Base-by-base conservation (phyloP, 2,113 vertebrate species). In the Sander lucioperca region DNA sequence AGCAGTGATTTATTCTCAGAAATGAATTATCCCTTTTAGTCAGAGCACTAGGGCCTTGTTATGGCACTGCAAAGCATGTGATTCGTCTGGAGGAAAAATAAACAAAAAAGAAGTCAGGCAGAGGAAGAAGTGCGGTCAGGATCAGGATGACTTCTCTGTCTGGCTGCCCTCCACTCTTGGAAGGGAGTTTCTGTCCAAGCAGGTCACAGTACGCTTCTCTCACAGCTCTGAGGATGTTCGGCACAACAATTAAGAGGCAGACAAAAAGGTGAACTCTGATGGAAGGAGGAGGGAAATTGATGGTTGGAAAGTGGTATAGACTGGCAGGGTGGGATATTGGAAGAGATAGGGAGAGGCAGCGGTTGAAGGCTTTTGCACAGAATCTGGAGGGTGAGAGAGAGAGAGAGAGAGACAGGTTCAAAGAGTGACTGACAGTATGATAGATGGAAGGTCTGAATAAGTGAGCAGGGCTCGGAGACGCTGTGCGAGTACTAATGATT, bases 351-450 rank as follows among this genome's bases (percentile, higher is more conserved):
- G 78, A 58, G 74, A 75, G 74, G 62, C 72, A 27, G 76, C 13
- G 48, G 77, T 67, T 66, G 80, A 86, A 72, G 79, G 82, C 74
- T 86, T 88, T 79, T 70, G 77, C 77, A 3, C 16, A 12, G 74
- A 74, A 63, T 68, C 50, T 39, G 61, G 53, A 86, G 70, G 68
- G 69, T 39, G 72, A 68, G 68, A 56, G 75, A 30, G 66, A 68
- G 68, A 56, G 75, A 30, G 66, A 65, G 74, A 53, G 80, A 69
- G 77, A 88, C 25, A n/a, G 76, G 80, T 77, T 90, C 76, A 88
- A 82, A 80, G 88, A 90, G 74, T 89, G 89, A 91, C 78, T 91
- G 90, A 90, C 89, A 87, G 90, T 65, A 65, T 86, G 84, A 90
- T 82, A 90, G 86, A 89, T 86, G 79, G 77, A 72, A 72, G 85